phyloP scores from a whole-genome alignment of 2,113 vertebrate genomes.

The Gobiocypris rarus region DNA sequence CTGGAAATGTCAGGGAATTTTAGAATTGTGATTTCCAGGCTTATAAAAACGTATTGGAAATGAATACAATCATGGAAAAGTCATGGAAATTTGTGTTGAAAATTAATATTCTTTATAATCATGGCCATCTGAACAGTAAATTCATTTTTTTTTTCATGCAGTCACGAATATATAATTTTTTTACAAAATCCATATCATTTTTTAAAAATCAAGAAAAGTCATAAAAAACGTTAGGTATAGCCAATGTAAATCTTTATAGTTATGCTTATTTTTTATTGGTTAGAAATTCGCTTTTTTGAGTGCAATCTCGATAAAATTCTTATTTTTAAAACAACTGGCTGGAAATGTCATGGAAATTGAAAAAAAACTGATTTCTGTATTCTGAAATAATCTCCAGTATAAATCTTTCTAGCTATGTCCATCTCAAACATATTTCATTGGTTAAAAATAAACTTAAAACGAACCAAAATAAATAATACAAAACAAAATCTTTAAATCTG shows the following conservation, averaged over 20 bases:
- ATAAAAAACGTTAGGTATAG: neutral
- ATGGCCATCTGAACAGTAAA: neutral
- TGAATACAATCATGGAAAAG: neutral
- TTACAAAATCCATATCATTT: neutral
- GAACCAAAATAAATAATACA: neutral
- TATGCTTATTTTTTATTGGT: neutral
- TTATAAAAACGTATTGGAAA: neutral
- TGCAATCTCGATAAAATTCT: no score
- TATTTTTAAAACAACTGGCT: no score
- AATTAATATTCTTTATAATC: neutral
- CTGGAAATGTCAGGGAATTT: conserved; percentile 5
- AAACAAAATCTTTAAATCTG: neutral
- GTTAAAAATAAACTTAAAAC: neutral
- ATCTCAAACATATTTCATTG: neutral
- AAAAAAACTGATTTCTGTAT: no score
- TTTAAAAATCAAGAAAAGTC: neutral
- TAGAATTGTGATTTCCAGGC: neutral
- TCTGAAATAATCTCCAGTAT: no score
- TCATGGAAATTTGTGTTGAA: neutral
- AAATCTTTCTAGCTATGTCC: neutral
- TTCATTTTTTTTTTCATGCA: neutral
- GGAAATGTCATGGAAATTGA: neutral
- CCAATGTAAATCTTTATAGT: neutral
- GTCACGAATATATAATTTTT: neutral
- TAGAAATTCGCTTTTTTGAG: neutral